Percentiles rank a stretch among this genome's conserved stretches.
phyloP scores from a whole-genome alignment of 2,113 vertebrate species.

The Penelope pileata region DNA sequence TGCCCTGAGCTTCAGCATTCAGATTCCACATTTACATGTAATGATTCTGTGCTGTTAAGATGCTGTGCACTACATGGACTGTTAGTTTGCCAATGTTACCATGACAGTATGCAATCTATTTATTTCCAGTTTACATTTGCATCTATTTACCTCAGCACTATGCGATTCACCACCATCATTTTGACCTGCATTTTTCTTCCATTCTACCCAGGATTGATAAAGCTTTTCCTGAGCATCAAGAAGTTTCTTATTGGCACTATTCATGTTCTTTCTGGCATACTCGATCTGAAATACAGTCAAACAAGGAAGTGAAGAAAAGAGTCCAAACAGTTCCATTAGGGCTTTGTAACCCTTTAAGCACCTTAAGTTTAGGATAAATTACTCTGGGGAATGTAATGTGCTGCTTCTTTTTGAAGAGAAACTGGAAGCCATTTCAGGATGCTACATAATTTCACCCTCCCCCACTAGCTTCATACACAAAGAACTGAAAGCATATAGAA shows the following conservation, averaged over 20 bases:
- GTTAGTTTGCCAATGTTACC: not conserved
- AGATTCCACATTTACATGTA: not conserved
- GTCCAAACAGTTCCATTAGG: not conserved
- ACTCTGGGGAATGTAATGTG: fast-evolving
- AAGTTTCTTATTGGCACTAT: slow-evolving; percentile 84
- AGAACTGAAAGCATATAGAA: not conserved
- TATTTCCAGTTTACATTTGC: not conserved
- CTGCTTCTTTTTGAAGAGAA: not conserved
- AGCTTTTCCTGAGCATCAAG: slow-evolving; percentile 83
- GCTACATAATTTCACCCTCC: not conserved
- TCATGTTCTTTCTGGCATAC: slow-evolving; percentile 85
- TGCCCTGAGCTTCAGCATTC: not conserved
- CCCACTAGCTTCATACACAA: not conserved
- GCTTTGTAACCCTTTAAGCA: not conserved
- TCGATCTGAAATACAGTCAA: slow-evolving; percentile 83
- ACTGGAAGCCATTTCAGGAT: not conserved
- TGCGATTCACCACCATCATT: slow-evolving; percentile 65
- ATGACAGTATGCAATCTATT: not conserved
- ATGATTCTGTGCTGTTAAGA: not conserved
- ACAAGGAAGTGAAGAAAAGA: slow-evolving; percentile 2
- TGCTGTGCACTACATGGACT: not conserved
- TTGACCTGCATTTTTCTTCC: slow-evolving; percentile 78
- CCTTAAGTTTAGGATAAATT: not conserved
- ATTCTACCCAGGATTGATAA: slow-evolving; percentile 77
- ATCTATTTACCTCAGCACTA: slow-evolving; percentile 82